Evolutionary conservation across 2,888 invertebrate species (phyloP).

Genomic region (Pristionchus mayeri): DNA sequence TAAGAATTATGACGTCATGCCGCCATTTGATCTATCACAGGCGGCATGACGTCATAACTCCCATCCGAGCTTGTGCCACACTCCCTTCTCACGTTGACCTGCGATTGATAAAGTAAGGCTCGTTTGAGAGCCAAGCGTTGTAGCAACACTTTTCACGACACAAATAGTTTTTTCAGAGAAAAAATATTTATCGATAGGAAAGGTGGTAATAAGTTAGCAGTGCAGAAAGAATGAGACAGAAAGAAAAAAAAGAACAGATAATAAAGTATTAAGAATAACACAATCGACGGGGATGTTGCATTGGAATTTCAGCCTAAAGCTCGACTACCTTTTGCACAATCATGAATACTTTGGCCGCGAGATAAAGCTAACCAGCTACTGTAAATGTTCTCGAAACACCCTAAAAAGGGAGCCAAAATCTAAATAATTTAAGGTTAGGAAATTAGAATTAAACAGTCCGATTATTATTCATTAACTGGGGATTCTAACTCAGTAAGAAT

Average conservation of each 20-base stretch:
- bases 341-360: background rate
- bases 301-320: slow-evolving; percentile 21
- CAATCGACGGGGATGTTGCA: background rate
- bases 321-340: slow-evolving; percentile 5
- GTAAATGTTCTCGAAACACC: background rate
- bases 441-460: background rate
- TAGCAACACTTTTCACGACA: background rate
- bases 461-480: background rate
- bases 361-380: background rate
- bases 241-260: background rate
- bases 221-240: no score
- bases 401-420: background rate
- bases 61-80: no score
- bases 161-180: background rate
- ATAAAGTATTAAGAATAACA: slow-evolving; percentile 33
- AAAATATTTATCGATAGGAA: background rate
- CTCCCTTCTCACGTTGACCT: background rate
- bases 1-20: no score
- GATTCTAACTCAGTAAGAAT: background rate
- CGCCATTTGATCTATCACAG: no score
- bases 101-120: slow-evolving; percentile 1
- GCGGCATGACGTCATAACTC: no score
- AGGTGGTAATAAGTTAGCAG: slow-evolving; percentile 25
- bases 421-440: background rate
- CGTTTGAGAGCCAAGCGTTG: slow-evolving; percentile 9